phyloP scores from a whole-genome alignment of 2,113 vertebrate species.

The Aegithalos caudatus region DNA sequence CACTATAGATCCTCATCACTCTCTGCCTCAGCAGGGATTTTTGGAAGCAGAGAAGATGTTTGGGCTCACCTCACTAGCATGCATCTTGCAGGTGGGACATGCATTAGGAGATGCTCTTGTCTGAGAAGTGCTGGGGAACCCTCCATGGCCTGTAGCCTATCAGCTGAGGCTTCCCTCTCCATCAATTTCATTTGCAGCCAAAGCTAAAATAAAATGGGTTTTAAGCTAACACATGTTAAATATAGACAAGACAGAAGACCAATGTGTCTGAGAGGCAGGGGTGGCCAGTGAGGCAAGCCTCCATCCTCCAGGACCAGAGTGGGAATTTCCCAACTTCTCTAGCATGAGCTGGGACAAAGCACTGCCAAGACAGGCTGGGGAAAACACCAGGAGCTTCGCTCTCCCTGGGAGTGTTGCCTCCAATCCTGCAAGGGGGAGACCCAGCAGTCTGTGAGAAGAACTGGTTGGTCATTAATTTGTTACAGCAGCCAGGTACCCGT shows the following conservation, averaged over 20 bases:
- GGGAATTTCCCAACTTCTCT: background rate
- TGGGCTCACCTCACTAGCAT: background rate
- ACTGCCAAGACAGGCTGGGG: background rate
- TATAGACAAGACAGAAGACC: background rate
- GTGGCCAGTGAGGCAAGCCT: background rate
- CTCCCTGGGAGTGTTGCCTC: background rate
- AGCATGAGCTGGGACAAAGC: background rate
- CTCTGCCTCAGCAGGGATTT: background rate
- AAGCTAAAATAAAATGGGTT: background rate
- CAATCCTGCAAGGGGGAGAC: background rate
- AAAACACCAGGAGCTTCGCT: fast-evolving
- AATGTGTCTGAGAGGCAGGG: background rate
- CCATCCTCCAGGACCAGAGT: background rate
- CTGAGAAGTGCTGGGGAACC: background rate
- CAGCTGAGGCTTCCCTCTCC: background rate
- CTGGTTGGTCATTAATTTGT: background rate
- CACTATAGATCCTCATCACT: background rate
- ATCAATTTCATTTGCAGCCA: background rate
- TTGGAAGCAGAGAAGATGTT: background rate
- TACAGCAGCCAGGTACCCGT: background rate
- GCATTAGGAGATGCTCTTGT: background rate
- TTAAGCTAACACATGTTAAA: background rate
- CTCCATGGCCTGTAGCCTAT: fast-evolving
- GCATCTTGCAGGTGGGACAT: background rate
- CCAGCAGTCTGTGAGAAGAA: background rate